phyloP scores from a whole-genome alignment of 1,140 invertebrate genomes.

The Ceratosolen solmsi region DNA sequence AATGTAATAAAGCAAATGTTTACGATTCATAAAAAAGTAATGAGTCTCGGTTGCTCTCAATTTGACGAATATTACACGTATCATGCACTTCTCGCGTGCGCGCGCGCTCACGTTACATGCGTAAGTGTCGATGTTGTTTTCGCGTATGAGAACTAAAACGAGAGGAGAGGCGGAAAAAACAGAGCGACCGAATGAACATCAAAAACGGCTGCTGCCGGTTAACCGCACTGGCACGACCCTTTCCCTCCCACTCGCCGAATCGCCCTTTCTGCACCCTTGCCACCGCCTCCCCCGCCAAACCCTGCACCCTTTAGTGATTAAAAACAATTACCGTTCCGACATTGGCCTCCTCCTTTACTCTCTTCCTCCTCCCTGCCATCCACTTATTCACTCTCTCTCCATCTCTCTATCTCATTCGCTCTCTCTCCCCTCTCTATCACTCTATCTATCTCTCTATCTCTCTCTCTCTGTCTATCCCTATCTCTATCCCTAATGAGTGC shows the following conservation, averaged over 20 bases:
- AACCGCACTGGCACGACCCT: constrained; percentile 32
- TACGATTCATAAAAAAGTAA: constrained; percentile 49
- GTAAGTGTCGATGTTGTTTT: constrained; percentile 31
- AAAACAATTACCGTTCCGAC: constrained; percentile 51
- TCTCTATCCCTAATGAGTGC: constrained; percentile 44
- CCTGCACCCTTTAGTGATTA: constrained; percentile 40
- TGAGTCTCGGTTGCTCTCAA: constrained; percentile 32
- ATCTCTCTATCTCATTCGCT: too few relatives aligned
- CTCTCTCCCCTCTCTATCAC: too few relatives aligned
- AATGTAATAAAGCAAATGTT: constrained; percentile 47
- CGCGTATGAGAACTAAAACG: not conserved
- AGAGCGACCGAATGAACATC: constrained; percentile 3
- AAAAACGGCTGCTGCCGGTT: constrained; percentile 48
- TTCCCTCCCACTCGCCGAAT: not conserved
- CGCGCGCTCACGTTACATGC: not conserved
- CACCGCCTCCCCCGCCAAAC: too few relatives aligned
- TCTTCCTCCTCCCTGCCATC: not conserved
- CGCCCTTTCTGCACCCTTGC: not conserved
- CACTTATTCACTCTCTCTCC: too few relatives aligned
- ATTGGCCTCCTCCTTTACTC: not conserved
- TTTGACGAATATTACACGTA: constrained; percentile 32
- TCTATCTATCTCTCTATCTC: too few relatives aligned
- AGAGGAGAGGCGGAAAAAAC: constrained; percentile 41
- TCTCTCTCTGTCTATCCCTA: too few relatives aligned
- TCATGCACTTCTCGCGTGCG: constrained; percentile 30